Evolutionary conservation across 2,113 vertebrate genomes (phyloP), one percentile per base, ranked within the genome.

Genomic region (Chitala chitala): DNA sequence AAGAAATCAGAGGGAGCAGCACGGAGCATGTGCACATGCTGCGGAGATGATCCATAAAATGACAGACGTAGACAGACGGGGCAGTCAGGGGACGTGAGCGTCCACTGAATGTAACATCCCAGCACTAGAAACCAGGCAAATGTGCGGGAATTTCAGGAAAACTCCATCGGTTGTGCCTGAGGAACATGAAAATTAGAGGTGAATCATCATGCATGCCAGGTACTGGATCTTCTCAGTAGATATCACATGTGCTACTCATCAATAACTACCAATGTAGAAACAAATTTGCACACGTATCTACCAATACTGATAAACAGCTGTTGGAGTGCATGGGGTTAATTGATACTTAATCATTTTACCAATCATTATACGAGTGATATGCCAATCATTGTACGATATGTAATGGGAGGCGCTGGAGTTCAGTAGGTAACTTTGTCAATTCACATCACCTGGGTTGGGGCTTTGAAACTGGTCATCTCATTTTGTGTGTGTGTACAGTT

Each of bases 161-260:
- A 44, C 66, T 71, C 56, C 48, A 71, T 17, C 5, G 53, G 38
- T 48, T 38, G 59, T 56, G 36, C 73, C 77, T 78, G 76, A 36
- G 44, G 20, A 40, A 70, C 44, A 74, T 9, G 38, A 26, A 65
- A n/a, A 75, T 6, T 29, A 66, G 20, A 56, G 1, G 36, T 53
- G 38, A 50, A 31, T 63, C 17, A 63, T 38, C 38, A 33, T 36
- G 38, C 9, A 63, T 33, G 17, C 33, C 33, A 29, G 20, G 15
- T 33, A 31, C 5, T 63, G 31, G 33, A 20, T 36, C 33, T 33
- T 29, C 13, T 20, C 31, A 63, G n/a, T n/a, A n/a, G 51, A 38
- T 33, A 63, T 63, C 33, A 63, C 20, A 36, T 63, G 17, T 17
- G 4, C 6, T 13, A 26, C 33, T 63, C 31, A 38, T 29, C 17